Conservation (phyloP, 37 sponge, comb jelly and placozoan species). For the Bolinopsis microptera region DNA sequence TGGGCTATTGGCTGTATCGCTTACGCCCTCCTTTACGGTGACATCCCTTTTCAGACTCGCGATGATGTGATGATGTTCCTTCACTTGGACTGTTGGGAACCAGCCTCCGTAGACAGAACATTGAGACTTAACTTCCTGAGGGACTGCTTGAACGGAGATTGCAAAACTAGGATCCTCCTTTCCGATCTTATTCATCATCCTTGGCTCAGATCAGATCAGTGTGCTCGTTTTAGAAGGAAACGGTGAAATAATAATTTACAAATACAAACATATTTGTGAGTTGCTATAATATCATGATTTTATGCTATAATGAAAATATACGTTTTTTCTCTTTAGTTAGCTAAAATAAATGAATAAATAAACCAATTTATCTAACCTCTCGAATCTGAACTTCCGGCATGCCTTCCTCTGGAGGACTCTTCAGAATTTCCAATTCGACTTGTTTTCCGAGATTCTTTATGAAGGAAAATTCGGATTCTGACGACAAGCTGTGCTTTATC, state of each 20-base stretch:
- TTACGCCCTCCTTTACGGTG: constrained; percentile 28
- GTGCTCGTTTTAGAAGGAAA: neutral
- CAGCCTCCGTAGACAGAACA: neutral
- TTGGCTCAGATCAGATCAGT: constrained; percentile 4
- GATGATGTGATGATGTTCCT: neutral
- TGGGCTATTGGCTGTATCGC: constrained; percentile 57
- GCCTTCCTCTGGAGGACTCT: constrained; percentile 68
- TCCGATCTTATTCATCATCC: neutral
- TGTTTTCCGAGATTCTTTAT: constrained; percentile 72
- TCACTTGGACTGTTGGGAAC: neutral
- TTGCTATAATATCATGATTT: neutral
- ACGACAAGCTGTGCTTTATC: constrained; percentile 77
- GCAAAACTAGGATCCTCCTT: neutral
- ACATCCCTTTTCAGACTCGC: constrained; percentile 45
- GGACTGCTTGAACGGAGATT: neutral
- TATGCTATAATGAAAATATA: no score
- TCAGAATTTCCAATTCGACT: constrained; percentile 68
- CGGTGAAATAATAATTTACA: neutral
- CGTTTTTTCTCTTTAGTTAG: no score
- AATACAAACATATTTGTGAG: neutral
- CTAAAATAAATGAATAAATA: neutral
- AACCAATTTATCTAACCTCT: constrained; percentile 9
- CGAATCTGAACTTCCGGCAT: constrained; percentile 44
- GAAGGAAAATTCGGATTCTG: constrained; percentile 86
- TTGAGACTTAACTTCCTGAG: neutral